Percentiles rank a stretch among this genome's conserved stretches.
Evolutionary conservation across 2,888 invertebrate genomes (phyloP).

Genomic region (Leptogaster cylindrica): DNA sequence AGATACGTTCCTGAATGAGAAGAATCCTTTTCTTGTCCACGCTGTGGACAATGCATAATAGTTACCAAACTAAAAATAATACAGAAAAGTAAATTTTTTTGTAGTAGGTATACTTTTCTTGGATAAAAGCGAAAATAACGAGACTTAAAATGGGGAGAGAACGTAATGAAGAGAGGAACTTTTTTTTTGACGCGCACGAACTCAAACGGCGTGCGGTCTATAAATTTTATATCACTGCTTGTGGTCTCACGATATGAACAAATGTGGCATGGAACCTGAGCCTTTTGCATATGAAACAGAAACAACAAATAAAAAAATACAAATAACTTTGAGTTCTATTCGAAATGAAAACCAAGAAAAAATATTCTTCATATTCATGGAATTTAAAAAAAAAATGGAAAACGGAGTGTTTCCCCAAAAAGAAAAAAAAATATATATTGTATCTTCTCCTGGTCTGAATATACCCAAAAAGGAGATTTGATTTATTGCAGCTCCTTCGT

Average conservation of each 20-base stretch:
- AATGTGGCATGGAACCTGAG: slow-evolving; percentile 21
- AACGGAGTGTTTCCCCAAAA: no score
- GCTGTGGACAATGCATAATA: slow-evolving; percentile 40
- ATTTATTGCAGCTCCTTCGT: no score
- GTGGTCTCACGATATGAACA: slow-evolving; percentile 46
- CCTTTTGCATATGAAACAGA: no score
- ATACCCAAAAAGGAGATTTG: no score
- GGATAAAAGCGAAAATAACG: background rate
- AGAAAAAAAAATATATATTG: no score
- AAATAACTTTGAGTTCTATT: slow-evolving; percentile 17
- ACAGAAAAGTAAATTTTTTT: background rate
- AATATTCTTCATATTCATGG: no score
- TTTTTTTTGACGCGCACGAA: slow-evolving; percentile 45
- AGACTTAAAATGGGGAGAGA: background rate
- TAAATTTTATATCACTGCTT: slow-evolving; percentile 47
- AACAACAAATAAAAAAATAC: no score
- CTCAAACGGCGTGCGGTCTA: slow-evolving; percentile 44
- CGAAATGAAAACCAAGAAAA: no score
- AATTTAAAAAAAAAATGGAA: no score
- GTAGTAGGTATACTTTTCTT: background rate
- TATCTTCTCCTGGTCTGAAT: no score
- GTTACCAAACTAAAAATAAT: no score
- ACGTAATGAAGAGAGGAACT: slow-evolving; percentile 30
- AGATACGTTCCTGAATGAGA: slow-evolving; percentile 8
- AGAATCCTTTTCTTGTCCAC: slow-evolving; percentile 16